phyloP scores from a whole-genome alignment of 2,888 invertebrate species.

The Sarcophaga caerulescens region DNA sequence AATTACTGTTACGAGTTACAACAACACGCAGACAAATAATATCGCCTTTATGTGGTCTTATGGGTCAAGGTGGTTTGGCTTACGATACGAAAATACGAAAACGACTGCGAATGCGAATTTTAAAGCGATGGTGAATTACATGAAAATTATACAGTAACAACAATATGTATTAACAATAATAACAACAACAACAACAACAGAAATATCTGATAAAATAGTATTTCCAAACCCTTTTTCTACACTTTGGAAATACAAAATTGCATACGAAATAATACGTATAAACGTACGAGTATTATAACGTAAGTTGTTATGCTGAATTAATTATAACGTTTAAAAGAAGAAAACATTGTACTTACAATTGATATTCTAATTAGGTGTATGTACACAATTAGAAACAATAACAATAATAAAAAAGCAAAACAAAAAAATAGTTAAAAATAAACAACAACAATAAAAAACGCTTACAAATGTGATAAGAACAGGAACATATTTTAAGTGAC shows the following conservation, averaged over 20 bases:
- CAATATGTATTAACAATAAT: too few species aligned
- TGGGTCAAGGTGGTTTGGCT: constrained; percentile 68
- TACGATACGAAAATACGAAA: constrained; percentile 38
- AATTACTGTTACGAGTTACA: not conserved
- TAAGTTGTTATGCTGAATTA: constrained; percentile 2
- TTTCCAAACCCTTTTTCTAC: constrained; percentile 12
- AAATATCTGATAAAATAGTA: constrained; percentile 6
- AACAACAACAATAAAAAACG: not conserved
- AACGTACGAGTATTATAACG: not conserved
- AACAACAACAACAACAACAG: not conserved
- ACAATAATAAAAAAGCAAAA: not conserved
- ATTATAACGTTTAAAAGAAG: constrained; percentile 17
- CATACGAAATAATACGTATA: not conserved
- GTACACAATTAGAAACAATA: not conserved
- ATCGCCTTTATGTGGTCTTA: constrained; percentile 60
- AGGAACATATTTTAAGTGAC: not conserved
- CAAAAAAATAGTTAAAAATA: not conserved
- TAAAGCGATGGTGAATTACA: too few species aligned
- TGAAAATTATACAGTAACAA: not conserved
- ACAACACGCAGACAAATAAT: constrained; percentile 52
- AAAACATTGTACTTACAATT: constrained; percentile 19
- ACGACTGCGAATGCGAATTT: constrained; percentile 42
- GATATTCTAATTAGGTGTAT: constrained; percentile 2
- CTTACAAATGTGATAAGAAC: not conserved
- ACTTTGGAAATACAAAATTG: not conserved